Base-by-base conservation (phyloP, 2,888 invertebrate genomes). In the Stenolophus ochropezus region DNA sequence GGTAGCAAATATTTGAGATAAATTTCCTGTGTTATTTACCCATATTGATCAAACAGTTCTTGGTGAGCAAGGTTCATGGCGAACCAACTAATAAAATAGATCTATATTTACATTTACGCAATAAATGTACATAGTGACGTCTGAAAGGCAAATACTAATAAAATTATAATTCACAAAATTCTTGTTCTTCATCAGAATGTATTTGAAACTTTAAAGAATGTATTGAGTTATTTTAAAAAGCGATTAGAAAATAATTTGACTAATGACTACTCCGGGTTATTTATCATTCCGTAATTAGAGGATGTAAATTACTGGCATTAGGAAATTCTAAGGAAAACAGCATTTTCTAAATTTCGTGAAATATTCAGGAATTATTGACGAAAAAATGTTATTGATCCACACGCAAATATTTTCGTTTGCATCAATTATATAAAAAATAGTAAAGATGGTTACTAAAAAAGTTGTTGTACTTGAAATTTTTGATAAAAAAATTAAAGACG, bases 41-140 rank as follows among this genome's bases (percentile, higher is more conserved):
- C 6, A 11, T 61, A 61, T 61, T 61, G 25, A 61, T 23, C 61
- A 61, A 61, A 61, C 61, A 61, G 11, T 14, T 61, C 61, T 23
- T 61, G 14, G 25, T 5, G 61, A 69, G 6, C 65, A 69, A 69
- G 33, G 65, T 69, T 69, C 65, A 69, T 69, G 65, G 65, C 65
- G 18, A 69, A 69, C 65, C 5, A 33, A 33, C 27, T 33, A 27
- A 69, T 69, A 69, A 61, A 69, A 69, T 18, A 33, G 33, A 33
- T 69, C 33, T 27, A 69, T 33, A 69, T 69, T 69, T 33, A 18
- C 65, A 69, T 69, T 69, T 69, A 69, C 65, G 65, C 65, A 69
- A 69, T 27, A 33, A 61, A 25, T 25, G 61, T 33, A 69, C 65
- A 69, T 18, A 5, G 11, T 69, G 65, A 69, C 65, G 65, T 69